phyloP scores from a whole-genome alignment of 2,113 vertebrate genomes.

The Micronycteris hirsuta region DNA sequence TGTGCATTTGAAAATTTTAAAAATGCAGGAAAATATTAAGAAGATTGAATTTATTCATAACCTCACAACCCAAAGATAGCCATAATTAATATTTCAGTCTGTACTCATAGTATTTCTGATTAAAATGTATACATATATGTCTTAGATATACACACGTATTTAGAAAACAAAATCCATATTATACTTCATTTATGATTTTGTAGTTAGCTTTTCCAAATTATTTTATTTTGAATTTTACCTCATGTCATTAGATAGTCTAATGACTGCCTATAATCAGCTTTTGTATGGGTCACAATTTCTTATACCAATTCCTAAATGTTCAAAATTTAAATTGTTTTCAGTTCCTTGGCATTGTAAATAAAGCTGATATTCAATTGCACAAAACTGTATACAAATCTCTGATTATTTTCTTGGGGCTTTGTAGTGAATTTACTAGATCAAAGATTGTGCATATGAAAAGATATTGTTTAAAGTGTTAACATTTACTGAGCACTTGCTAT shows the following conservation, averaged over 20 bases:
- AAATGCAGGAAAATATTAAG: background rate
- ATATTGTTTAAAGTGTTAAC: background rate
- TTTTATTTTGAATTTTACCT: background rate
- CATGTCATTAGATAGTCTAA: background rate
- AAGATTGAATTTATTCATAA: background rate
- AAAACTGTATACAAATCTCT: background rate
- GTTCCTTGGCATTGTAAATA: background rate
- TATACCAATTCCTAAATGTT: background rate
- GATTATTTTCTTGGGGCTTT: background rate
- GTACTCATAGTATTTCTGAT: background rate
- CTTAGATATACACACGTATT: background rate
- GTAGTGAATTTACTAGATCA: background rate
- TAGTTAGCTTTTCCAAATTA: background rate
- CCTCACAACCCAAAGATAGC: background rate
- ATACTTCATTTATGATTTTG: background rate
- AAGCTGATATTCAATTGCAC: background rate
- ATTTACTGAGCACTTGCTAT: background rate
- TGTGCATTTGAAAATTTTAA: background rate
- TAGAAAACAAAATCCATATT: background rate
- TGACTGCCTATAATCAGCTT: background rate
- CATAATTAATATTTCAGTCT: background rate
- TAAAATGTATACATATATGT: background rate
- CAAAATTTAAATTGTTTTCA: background rate
- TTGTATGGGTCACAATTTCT: background rate
- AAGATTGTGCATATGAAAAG: background rate